Evolutionary conservation across 2,113 vertebrate species (phyloP), one percentile per base, ranked within the genome.

Genomic region (Lampris megalopsis): DNA sequence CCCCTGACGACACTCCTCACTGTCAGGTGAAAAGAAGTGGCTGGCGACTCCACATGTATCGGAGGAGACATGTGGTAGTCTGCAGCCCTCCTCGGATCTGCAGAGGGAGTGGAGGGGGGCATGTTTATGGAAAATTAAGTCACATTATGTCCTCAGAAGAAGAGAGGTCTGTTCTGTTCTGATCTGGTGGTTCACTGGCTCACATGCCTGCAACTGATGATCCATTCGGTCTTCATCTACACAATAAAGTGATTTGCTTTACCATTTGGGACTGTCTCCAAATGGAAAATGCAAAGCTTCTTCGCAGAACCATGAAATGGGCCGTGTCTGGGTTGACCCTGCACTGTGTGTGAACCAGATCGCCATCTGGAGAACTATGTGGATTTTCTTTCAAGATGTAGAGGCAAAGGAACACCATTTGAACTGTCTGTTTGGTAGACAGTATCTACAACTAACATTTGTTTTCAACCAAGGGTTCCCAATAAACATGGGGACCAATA

Each of bases 231-330:
- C 6, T 73, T 61, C 8, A 45, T 57, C 62, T 42, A 1, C 37
- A 68, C 59, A 41, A n/a, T 35, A 10, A 38, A 47, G 59, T 36
- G 54, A 13, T 78, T 63, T 65, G 13, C 54, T 61, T 45, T 53
- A 59, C 77, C 83, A 87, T 73, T 89, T 84, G 82, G 79, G 3
- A 56, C 75, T 49, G 63, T 49, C 66, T 84, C 69, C 84, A 83
- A 61, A 78, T 85, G 79, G 73, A 82, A 59, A 67, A 8, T 42
- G 10, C n/a, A 74, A 45, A 71, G 53, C 10, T 67, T 50, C 66
- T 86, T 37, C 61, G 49, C 67, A 75, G 61, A 80, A 53, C 11
- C 60, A 48, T 5, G 62, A 41, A n/a, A 69, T 57, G 49, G 69
- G 6, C 63, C 71, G n/a, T 58, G 69, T 13, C 59, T 78, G 82